phyloP scores from a whole-genome alignment of 2,113 vertebrate genomes.

The Neogobius melanostomus region DNA sequence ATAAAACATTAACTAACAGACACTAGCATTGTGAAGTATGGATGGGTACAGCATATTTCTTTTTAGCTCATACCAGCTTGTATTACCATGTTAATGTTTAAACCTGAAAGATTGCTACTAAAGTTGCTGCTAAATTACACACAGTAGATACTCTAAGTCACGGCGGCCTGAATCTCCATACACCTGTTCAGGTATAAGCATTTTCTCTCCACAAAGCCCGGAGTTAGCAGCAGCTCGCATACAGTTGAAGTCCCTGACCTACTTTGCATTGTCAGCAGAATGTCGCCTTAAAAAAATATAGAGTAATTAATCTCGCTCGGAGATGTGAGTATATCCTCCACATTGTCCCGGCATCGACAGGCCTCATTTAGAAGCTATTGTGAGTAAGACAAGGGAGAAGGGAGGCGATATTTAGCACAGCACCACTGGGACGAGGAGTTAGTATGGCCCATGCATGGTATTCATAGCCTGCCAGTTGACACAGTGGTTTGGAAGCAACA shows the following conservation, averaged over 20 bases:
- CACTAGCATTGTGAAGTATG: too few species aligned
- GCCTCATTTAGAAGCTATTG: conserved; percentile 44
- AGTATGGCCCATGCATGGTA: conserved; percentile 33
- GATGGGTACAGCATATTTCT: too few species aligned
- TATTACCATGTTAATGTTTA: too few species aligned
- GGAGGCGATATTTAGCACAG: conserved; percentile 62
- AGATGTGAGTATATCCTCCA: conserved; percentile 56
- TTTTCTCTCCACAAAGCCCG: conserved; percentile 5
- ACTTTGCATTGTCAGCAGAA: conserved; percentile 54
- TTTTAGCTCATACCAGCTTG: too few species aligned
- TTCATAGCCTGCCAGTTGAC: conserved; percentile 39
- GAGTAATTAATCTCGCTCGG: conserved; percentile 62
- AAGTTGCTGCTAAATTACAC: background rate
- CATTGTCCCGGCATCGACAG: conserved; percentile 48
- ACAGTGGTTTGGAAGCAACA: background rate
- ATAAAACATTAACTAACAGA: too few species aligned
- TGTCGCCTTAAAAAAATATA: conserved; percentile 21
- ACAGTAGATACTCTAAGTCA: background rate
- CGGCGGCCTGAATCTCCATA: background rate
- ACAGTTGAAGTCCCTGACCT: conserved; percentile 28
- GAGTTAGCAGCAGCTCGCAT: background rate
- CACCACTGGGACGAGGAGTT: conserved; percentile 54
- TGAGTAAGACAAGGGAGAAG: conserved; percentile 20
- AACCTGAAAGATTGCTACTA: background rate
- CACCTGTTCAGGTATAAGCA: conserved; percentile 46